These are phyloP conservation scores for Steromphala cineraria DNA, from an alignment of 2,888 invertebrate genomes.

Conservation along the genomic window DNA sequence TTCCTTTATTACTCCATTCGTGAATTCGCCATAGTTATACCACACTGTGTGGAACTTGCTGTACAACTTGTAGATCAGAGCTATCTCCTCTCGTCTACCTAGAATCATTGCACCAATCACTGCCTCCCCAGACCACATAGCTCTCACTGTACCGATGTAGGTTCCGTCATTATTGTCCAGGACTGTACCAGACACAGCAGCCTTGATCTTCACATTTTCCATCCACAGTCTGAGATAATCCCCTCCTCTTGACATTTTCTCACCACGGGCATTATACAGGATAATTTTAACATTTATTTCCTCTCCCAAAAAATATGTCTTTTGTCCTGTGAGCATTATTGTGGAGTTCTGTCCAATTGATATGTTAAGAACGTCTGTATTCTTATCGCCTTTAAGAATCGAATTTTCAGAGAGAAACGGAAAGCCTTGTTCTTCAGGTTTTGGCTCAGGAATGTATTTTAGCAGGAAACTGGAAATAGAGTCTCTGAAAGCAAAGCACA, in stretches of 20 bases:
- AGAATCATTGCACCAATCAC: neutral
- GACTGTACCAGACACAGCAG: neutral
- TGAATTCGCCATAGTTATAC: neutral
- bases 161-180: neutral
- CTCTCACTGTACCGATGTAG: neutral
- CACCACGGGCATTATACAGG: neutral
- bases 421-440: no score
- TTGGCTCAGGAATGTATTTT: no score
- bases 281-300: no score
- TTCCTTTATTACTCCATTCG: neutral
- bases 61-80: neutral
- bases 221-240: neutral
- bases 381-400: no score
- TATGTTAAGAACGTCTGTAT: no score
- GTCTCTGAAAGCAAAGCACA: no score
- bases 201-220: neutral
- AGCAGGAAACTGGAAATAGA: no score
- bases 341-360: no score
- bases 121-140: neutral
- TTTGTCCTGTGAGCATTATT: no score
- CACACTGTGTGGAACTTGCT: neutral
- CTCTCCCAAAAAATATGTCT: no score
- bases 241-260: neutral
- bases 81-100: neutral
- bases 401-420: no score